These are phyloP conservation scores for Condylura cristata DNA, from an alignment of 2,113 vertebrate species.

Conservation along the genomic window DNA sequence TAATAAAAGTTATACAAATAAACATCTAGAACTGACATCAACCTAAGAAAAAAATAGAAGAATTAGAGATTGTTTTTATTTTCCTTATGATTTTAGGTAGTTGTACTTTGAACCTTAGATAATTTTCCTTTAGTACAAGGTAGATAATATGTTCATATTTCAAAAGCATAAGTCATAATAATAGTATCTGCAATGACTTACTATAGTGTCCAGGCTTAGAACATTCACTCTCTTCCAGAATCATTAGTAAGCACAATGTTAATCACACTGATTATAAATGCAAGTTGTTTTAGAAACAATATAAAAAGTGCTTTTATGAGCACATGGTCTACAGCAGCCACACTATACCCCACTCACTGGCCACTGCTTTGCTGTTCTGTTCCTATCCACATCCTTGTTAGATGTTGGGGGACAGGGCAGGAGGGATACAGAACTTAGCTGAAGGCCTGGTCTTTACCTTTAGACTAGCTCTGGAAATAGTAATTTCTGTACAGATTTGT, in stretches of 20 bases:
- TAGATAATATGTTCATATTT: conserved; percentile 16
- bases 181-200: conserved; percentile 41
- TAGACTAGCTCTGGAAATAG: background rate
- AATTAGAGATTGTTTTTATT: background rate
- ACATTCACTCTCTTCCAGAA: conserved; percentile 18
- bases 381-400: background rate
- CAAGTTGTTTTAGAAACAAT: conserved; percentile 44
- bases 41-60: background rate
- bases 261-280: conserved; percentile 42
- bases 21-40: background rate
- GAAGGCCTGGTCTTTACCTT: background rate
- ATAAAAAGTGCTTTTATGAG: conserved; percentile 19
- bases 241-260: conserved; percentile 35
- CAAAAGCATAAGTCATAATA: conserved; percentile 33
- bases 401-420: background rate
- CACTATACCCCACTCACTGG: background rate
- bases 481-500: background rate
- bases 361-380: background rate
- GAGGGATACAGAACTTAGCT: background rate
- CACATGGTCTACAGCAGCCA: background rate
- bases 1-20: background rate
- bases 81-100: background rate
- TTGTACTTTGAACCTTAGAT: conserved; percentile 18
- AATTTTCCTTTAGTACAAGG: too few relatives aligned
- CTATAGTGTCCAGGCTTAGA: conserved; percentile 37